Evolutionary conservation across 2,113 vertebrate species (phyloP), one percentile per base, ranked within the genome.

Genomic region (Heliornis fulica): DNA sequence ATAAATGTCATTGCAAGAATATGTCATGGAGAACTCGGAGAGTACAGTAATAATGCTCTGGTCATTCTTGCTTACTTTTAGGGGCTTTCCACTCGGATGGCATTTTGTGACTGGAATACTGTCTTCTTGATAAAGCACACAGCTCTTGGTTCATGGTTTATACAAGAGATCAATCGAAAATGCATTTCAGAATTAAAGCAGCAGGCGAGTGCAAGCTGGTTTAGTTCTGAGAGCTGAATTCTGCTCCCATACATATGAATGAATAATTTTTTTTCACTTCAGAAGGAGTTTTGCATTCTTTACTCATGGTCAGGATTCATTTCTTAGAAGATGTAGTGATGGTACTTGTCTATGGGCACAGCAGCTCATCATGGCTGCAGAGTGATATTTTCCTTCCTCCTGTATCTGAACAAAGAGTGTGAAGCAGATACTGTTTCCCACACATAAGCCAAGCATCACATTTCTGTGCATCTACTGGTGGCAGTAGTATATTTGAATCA

Each of bases 91-190:
- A 61, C 45, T 71, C 84, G 54, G 65, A 93, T 69, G 29, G 36
- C 41, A 71, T n/a, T 69, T 64, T 63, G 40, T 83, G 53, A 77
- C 76, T 83, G 57, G 71, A 82, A 92, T 88, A 71, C 18, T 70
- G 26, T 79, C 53, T 85, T 93, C 81, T 80, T 70, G 71, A 56
- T 83, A 91, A 95, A 92, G 83, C 90, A 93, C 86, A 76, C 91
- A 66, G 70, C 26, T 90, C 53, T 88, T 8, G 13, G 19, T 38
- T 92, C 0, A 3, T 89, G 41, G 68, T 89, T 95, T 86, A 68
- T 89, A 80, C 14, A 71, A 79, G 46, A 15, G 46, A 89, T 31
- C 29, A 29, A 57, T 32, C 46, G 53, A 84, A 94, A 96, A 88
- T 6, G 0, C 4, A 34, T 71, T 96, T 90, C 53, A 78, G 71